Base-by-base conservation (phyloP, 2,113 vertebrate species). In the Muscicapa adusta region DNA sequence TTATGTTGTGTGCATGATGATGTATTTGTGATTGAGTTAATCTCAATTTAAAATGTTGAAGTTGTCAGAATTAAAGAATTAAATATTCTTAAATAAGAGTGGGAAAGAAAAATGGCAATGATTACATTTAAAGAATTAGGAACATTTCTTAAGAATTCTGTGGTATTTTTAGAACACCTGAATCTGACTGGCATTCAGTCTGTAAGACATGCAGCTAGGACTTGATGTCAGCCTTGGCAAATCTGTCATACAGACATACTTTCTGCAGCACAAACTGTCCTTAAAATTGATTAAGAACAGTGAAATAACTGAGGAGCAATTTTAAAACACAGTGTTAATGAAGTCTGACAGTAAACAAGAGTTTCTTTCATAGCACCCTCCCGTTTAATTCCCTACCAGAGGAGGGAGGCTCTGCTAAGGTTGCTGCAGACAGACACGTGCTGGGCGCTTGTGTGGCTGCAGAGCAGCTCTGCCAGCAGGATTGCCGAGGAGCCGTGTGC, bases 11-110 rank as follows among this genome's bases (percentile, higher is more conserved):
- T 86, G 75, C 87, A 34, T 58, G 47, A 62, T 74, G 42, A 68
- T 85, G n/a, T 75, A 54, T 72, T 93, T 91, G 15, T 61, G 34
- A 66, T 16, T 25, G 36, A 85, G 34, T 82, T 94, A 70, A 63
- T 84, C 18, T 85, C 84, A 62, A 53, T 76, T 72, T 66, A 36
- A 94, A 76, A 48, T 42, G 60, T 38, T 38, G 29, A 70, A 80
- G n/a, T 56, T 85, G 33, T 84, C 40, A 56, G 23, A 71, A 20
- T 45, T 45, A 45, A 63, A 83, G 51, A 67, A 47, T 50, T 60
- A 57, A 87, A 54, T 92, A 84, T 70, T 88, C 54, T 80, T 83
- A 80, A 88, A 43, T 51, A 73, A 47, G 31, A 62, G 15, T 7
- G 9, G 20, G 26, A 67, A 81, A 23, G 28, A 8, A 76, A 85